Conservation (phyloP, 2,888 invertebrate genomes). For the Calliopum simillimum region DNA sequence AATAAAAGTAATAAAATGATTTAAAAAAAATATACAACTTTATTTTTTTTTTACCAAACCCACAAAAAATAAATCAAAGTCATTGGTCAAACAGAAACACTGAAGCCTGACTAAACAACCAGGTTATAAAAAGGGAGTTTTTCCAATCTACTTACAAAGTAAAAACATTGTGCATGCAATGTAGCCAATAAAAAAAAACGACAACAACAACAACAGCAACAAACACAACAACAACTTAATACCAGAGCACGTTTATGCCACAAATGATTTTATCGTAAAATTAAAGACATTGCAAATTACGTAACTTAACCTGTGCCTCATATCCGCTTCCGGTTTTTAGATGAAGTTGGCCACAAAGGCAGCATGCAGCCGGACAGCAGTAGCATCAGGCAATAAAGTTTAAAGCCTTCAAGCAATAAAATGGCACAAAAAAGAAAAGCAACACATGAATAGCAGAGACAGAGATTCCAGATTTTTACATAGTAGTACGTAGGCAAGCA, state of each 20-base stretch:
- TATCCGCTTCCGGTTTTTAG: slow-evolving; percentile 31
- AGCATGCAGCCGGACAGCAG: neutral
- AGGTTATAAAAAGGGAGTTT: neutral
- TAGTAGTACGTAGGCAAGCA: too few relatives aligned
- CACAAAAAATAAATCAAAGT: slow-evolving; percentile 19
- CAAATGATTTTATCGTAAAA: slow-evolving; percentile 40
- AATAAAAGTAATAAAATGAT: too few relatives aligned
- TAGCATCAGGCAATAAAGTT: slow-evolving; percentile 27
- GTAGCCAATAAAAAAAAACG: slow-evolving; percentile 31
- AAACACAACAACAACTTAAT: slow-evolving; percentile 31
- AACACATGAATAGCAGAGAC: neutral
- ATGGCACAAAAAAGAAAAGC: neutral
- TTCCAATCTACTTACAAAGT: too few relatives aligned
- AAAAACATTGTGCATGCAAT: too few relatives aligned
- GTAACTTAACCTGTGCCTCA: slow-evolving; percentile 36
- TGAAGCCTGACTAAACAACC: slow-evolving; percentile 8
- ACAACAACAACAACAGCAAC: slow-evolving; percentile 3
- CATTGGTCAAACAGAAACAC: slow-evolving; percentile 11
- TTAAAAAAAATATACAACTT: too few relatives aligned
- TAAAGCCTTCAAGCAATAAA: slow-evolving; percentile 12
- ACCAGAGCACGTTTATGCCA: slow-evolving; percentile 39
- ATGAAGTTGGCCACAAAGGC: neutral
- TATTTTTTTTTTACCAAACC: too few relatives aligned
- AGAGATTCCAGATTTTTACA: neutral
- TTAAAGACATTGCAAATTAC: slow-evolving; percentile 43